Percentiles rank a stretch among this genome's conserved stretches.
phyloP scores from a whole-genome alignment of 2,113 vertebrate species.

The Felis chaus region DNA sequence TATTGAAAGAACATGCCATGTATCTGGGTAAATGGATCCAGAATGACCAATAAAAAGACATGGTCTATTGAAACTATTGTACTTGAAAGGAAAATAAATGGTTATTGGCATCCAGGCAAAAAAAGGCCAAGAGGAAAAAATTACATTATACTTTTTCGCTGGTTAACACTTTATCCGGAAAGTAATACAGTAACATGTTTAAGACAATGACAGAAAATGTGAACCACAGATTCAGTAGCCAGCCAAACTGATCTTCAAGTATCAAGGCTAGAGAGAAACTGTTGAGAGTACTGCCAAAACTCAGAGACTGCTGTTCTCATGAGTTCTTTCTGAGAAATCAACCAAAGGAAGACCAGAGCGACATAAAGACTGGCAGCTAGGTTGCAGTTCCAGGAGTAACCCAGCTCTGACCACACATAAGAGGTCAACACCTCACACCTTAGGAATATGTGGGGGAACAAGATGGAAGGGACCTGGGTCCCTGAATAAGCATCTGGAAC shows the following conservation, averaged over 20 bases:
- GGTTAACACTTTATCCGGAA: slow-evolving; percentile 1
- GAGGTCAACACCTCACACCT: not conserved
- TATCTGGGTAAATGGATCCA: not conserved
- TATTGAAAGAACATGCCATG: not conserved
- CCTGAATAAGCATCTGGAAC: not conserved
- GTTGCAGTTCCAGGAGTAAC: not conserved
- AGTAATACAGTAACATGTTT: not conserved
- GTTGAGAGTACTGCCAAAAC: slow-evolving; percentile 9
- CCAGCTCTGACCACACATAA: not conserved
- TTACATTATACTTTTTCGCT: not conserved
- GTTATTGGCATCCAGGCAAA: not conserved
- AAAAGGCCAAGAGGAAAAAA: not conserved
- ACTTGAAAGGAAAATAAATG: not conserved
- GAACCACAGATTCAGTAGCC: not conserved
- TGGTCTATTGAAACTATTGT: not conserved
- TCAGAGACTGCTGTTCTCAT: not conserved
- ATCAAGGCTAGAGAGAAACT: not conserved
- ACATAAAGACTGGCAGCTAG: not conserved
- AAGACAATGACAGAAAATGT: slow-evolving; percentile 23
- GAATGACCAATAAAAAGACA: not conserved
- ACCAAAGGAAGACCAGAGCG: not conserved
- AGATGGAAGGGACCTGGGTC: not conserved
- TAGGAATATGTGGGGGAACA: not conserved
- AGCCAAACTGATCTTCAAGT: not conserved
- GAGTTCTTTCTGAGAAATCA: not conserved